Conservation (phyloP, 2,888 invertebrate species). For the Imbricaverruca yamaguchii region DNA sequence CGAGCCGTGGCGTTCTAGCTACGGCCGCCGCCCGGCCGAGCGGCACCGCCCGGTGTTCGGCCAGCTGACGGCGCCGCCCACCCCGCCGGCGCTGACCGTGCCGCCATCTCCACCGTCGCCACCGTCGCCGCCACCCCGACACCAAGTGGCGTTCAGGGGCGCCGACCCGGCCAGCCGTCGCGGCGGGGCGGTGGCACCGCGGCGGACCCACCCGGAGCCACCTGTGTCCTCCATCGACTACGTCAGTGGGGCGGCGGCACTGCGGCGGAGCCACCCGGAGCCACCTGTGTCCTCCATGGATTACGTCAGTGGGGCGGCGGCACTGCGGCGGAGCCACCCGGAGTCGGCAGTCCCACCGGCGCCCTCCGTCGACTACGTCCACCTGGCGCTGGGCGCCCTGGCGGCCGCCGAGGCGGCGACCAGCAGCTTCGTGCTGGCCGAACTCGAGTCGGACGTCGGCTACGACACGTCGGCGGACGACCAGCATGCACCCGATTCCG, state of each 20-base stretch:
- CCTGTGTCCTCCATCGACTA: not conserved
- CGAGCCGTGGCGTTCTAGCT: not conserved
- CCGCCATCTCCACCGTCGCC: not conserved
- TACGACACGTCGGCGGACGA: too few species aligned
- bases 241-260: too few species aligned
- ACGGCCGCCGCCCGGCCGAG: not conserved
- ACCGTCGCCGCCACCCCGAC: too few species aligned
- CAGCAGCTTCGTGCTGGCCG: not conserved
- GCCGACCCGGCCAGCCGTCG: not conserved
- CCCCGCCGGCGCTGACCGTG: too few species aligned
- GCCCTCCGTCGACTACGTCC: not conserved
- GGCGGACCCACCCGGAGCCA: not conserved
- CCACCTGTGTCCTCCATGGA: not conserved
- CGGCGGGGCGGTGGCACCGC: not conserved
- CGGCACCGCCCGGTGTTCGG: not conserved
- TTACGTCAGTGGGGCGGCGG: too few species aligned
- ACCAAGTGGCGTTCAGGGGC: not conserved
- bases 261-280: too few species aligned
- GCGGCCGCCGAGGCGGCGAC: not conserved
- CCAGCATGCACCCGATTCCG: too few species aligned
- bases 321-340: too few species aligned
- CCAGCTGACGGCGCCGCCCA: not conserved
- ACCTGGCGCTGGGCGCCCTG: not conserved
- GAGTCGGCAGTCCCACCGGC: too few species aligned
- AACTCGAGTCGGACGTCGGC: too few species aligned